Conservation (phyloP, 2,113 vertebrate species). For the Jaculus jaculus region DNA sequence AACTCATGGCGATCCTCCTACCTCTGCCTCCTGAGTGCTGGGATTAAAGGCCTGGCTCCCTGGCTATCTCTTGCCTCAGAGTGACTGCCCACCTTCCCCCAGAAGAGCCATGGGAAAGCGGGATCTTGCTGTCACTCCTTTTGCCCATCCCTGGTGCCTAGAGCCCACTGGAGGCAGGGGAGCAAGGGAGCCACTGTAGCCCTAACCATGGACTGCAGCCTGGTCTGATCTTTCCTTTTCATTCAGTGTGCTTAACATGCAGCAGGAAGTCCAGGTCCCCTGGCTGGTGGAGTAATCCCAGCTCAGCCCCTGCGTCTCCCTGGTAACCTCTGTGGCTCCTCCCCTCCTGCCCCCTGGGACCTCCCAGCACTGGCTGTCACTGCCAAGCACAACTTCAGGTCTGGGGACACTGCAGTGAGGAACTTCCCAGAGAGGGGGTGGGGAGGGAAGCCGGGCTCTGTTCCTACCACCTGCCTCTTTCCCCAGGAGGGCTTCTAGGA, state of each 20-base stretch:
- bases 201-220: not conserved
- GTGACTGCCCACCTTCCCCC: not conserved
- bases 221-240: too few relatives aligned
- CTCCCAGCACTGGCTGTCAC: constrained; percentile 42
- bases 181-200: not conserved
- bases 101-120: not conserved
- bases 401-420: not conserved
- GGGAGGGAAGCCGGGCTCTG: not conserved
- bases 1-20: too few relatives aligned
- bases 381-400: not conserved
- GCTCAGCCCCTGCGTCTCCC: constrained; percentile 14
- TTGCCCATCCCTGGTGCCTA: not conserved
- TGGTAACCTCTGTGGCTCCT: constrained; percentile 11
- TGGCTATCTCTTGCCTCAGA: too few relatives aligned
- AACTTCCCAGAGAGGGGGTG: not conserved
- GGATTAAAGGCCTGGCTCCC: too few relatives aligned
- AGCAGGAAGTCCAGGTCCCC: not conserved
- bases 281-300: not conserved
- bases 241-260: not conserved
- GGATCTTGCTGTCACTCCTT: too few relatives aligned
- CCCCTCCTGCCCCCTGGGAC: not conserved
- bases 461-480: not conserved
- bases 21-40: too few relatives aligned
- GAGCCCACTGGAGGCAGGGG: not conserved
- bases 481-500: not conserved